Evolutionary conservation across 2,797 vertebrate species (phyloP).

Genomic region (Emydoidea blandingii): DNA sequence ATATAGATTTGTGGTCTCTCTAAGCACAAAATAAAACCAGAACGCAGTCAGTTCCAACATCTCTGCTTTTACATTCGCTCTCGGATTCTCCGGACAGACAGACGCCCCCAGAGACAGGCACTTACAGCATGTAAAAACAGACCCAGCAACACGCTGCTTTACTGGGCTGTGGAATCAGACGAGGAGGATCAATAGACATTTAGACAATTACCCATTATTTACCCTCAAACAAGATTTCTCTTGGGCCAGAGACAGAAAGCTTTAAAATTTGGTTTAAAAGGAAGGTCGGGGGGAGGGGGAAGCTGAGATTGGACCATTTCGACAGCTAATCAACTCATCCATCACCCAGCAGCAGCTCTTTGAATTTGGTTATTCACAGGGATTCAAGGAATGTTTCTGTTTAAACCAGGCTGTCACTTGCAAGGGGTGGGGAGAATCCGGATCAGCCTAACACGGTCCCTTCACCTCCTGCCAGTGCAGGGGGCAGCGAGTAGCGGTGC

Average conservation of each 20-base stretch:
- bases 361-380: background rate
- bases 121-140: background rate
- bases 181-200: background rate
- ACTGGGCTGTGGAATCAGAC: background rate
- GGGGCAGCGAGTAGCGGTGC: too few species aligned
- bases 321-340: background rate
- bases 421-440: too few species aligned
- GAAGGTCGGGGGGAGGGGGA: background rate
- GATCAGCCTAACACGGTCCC: background rate
- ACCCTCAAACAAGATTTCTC: background rate
- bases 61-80: background rate
- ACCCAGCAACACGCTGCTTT: background rate
- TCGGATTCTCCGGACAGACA: background rate
- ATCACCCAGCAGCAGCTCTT: background rate
- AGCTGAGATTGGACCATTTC: background rate
- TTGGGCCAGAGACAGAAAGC: background rate
- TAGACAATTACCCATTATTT: background rate
- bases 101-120: constrained; percentile 25
- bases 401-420: background rate
- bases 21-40: background rate
- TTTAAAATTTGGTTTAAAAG: background rate
- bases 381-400: too few species aligned
- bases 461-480: background rate
- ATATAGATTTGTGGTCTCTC: background rate
- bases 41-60: background rate